Evolutionary conservation across 2,888 invertebrate species (phyloP), one percentile per base, ranked within the genome.

Genomic region (Bombyx huttoni): DNA sequence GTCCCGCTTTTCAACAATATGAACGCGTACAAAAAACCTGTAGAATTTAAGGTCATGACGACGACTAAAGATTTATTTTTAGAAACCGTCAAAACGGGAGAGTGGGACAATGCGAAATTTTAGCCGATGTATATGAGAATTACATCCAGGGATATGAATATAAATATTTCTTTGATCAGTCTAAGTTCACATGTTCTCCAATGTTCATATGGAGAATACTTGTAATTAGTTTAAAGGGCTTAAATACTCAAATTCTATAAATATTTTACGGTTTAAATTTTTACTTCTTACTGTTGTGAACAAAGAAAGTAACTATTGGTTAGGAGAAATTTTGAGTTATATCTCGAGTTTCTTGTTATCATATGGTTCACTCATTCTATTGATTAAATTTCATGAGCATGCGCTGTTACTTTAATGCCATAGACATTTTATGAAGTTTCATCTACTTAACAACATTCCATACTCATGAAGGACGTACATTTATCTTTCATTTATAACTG

Each of bases 1-100:
- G 47, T 50, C 7, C 24, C 34, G 45, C 49, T 34, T 34, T n/a
- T 46, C 49, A 24, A 51, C 14, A 33, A 51, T 46, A 51, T 9
- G 47, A 40, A 40, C 34, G 35, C 34, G 46, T 50, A 48, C 50
- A 50, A 14, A 47, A 51, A 51, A 54, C 48, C 49, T 46, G 50
- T 50, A 48, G 67, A 77, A 81, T 82, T 83, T 82, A 83, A 84
- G 82, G 83, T 84, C 81, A 82, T 64, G 72, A 77, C 70, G 72
- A 67, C 65, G 78, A 80, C 57, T 56, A 63, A 61, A 59, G 51
- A 64, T 54, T 54, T 55, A 56, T 56, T 58, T 54, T 60, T 51
- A 55, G 56, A 56, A 57, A 57, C 56, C 54, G 65, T 53, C 56
- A 67, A 69, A 77, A 69, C 70, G 77, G 75, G 73, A 79, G 70